These are phyloP conservation scores for Anguilla anguilla DNA, from an alignment of 2,797 vertebrate species.

Conservation along the genomic window DNA sequence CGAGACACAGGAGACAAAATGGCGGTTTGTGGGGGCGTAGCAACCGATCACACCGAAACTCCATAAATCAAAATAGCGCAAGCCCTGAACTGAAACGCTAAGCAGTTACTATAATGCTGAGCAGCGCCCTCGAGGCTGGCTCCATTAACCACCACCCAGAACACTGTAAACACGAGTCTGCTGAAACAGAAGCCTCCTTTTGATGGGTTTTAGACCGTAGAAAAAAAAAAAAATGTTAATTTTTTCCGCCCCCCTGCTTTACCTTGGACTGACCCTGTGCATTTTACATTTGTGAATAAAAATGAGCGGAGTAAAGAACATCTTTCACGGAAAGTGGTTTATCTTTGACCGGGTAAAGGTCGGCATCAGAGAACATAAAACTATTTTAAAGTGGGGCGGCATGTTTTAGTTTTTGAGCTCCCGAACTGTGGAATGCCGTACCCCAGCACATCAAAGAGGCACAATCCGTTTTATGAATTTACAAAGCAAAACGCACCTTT, in stretches of 20 bases:
- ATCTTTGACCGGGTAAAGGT: neutral
- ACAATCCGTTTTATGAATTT: too few relatives aligned
- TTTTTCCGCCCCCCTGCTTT: too few relatives aligned
- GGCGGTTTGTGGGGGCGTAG: too few relatives aligned
- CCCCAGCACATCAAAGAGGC: too few relatives aligned
- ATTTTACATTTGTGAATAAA: neutral
- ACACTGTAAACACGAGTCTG: neutral
- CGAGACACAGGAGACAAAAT: too few relatives aligned
- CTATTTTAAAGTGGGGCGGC: neutral
- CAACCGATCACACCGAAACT: neutral
- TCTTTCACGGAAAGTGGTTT: neutral
- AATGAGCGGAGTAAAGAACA: neutral
- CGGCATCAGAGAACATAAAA: neutral
- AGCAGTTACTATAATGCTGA: neutral
- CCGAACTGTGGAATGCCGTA: neutral
- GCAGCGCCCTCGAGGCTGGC: too few relatives aligned
- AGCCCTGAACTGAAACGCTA: neutral
- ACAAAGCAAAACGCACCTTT: too few relatives aligned
- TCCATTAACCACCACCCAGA: neutral
- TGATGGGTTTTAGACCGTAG: neutral
- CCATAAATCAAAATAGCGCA: neutral
- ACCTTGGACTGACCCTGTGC: neutral
- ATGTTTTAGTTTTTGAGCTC: neutral
- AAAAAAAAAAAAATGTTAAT: too few relatives aligned
- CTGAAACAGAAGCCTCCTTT: neutral